phyloP scores from a whole-genome alignment of 2,888 invertebrate species.

The Scaptomyza flava region DNA sequence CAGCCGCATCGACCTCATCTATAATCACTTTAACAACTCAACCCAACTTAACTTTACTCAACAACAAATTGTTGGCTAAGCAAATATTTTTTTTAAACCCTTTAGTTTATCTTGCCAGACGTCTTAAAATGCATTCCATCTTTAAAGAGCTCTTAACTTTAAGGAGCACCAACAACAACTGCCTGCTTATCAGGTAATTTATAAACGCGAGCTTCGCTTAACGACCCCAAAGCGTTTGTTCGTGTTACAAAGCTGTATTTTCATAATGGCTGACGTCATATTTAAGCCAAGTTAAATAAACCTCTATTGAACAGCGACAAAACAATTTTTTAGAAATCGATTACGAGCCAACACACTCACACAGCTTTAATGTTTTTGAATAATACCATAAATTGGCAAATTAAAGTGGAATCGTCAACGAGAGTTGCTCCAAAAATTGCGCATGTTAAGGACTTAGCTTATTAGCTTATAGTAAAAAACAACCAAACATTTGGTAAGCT shows the following conservation, averaged over 20 bases:
- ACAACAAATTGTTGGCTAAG: constrained; percentile 16
- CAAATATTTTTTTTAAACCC: constrained; percentile 40
- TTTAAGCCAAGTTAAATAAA: neutral
- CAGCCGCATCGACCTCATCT: constrained; percentile 42
- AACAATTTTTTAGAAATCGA: neutral
- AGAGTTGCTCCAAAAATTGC: neutral
- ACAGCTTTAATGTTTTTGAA: neutral
- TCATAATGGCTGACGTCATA: neutral
- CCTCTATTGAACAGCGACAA: neutral
- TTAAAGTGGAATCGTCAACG: neutral
- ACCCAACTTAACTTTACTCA: neutral
- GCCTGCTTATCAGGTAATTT: neutral
- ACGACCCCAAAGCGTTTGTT: neutral
- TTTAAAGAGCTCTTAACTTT: too few relatives aligned
- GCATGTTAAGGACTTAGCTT: too few relatives aligned
- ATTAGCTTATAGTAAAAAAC: too few relatives aligned
- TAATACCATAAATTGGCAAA: neutral
- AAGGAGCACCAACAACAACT: too few relatives aligned
- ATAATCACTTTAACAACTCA: constrained; percentile 59
- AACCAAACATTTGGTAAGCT: too few relatives aligned
- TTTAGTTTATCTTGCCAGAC: neutral
- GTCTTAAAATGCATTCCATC: too few relatives aligned
- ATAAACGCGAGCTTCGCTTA: neutral
- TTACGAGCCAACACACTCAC: neutral
- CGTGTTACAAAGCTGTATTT: neutral